Base-by-base conservation (phyloP, 2,888 invertebrate genomes). In the Ophonus ardosiacus region DNA sequence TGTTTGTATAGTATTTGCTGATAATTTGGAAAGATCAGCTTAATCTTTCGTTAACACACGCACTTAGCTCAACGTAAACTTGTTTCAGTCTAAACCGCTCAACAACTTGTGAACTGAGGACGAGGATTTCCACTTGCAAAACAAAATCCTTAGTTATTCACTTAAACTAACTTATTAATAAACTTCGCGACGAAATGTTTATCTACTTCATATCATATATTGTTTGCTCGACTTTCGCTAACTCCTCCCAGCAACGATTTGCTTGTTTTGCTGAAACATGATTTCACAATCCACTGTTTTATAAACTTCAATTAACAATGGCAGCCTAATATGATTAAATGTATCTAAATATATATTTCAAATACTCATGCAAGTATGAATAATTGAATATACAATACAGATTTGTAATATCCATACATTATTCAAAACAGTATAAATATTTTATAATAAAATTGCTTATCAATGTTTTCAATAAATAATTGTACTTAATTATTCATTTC, bases 11-110 rank as follows among this genome's bases (percentile, higher is more conserved):
- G 79, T 79, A 79, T 79, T 79, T 79, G 81, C 65, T 65, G 81
- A 81, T 81, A 63, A 81, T 81, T 81, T 51, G 13, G 81, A 63
- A 65, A 81, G 81, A 81, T 81, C 81, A 81, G 81, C 68, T 51
- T 81, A 81, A 81, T 81, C 63, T 81, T 81, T 81, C 65, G 79
- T 51, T 80, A 81, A 81, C 81, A 81, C 43, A 81, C 81, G 81
- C 65, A 81, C 81, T 81, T 40, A 63, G 63, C 43, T 63, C 21
- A 63, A 56, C 15, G 24, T 65, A 24, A 81, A 81, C 63, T 65
- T 81, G 56, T 51, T 65, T 65, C 24, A 51, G 21, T 81, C 63
- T 51, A 81, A 81, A 65, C 81, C 81, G 51, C 81, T 65, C 76
- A 21, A 76, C 43, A 76, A 68, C 68, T 68, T 68, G 68, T 68